Percentiles rank a stretch among this genome's conserved stretches.
These are phyloP conservation scores for Polydrusus pterygomalis DNA, from an alignment of 2,888 invertebrate genomes.

Conservation along the genomic window DNA sequence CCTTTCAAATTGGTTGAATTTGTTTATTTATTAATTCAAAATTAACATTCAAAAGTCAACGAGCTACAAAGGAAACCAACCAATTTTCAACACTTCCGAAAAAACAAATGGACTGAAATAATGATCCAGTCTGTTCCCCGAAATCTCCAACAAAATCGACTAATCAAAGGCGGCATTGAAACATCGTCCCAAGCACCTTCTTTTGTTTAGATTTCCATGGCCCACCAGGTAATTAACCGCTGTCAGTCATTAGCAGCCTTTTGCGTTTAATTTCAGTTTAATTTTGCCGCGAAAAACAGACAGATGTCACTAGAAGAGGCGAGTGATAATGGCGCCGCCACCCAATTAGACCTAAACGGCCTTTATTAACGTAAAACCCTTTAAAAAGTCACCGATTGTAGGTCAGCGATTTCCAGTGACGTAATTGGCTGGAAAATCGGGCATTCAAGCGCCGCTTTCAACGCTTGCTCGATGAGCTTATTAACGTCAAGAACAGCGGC, in stretches of 20 bases:
- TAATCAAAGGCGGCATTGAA: slow-evolving; percentile 38
- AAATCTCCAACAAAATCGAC: slow-evolving; percentile 25
- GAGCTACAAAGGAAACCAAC: slow-evolving; percentile 6
- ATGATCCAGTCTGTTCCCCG: slow-evolving; percentile 1
- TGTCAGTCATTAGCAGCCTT: slow-evolving; percentile 41
- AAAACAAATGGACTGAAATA: slow-evolving; percentile 32
- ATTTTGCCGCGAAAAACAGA: slow-evolving; percentile 45
- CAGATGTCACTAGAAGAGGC: slow-evolving; percentile 37
- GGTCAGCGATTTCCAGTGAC: slow-evolving; percentile 46
- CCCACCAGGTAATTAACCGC: slow-evolving; percentile 40
- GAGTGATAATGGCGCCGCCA: slow-evolving; percentile 32
- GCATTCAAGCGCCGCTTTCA: slow-evolving; percentile 40
- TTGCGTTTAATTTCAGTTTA: slow-evolving; percentile 35
- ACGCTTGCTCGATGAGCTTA: slow-evolving; percentile 47
- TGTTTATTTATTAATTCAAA: no score
- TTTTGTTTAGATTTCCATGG: slow-evolving; percentile 40
- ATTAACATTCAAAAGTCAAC: not conserved
- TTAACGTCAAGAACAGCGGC: slow-evolving; percentile 51
- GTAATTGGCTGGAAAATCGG: slow-evolving; percentile 51
- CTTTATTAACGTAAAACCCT: slow-evolving; percentile 42
- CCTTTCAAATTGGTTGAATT: no score
- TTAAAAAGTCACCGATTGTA: slow-evolving; percentile 49
- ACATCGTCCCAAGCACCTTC: slow-evolving; percentile 27
- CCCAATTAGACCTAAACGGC: slow-evolving; percentile 44
- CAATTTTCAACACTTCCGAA: slow-evolving; percentile 7